These are phyloP conservation scores for Folsomia manolachei DNA, from an alignment of 2,888 invertebrate species.

Conservation along the genomic window DNA sequence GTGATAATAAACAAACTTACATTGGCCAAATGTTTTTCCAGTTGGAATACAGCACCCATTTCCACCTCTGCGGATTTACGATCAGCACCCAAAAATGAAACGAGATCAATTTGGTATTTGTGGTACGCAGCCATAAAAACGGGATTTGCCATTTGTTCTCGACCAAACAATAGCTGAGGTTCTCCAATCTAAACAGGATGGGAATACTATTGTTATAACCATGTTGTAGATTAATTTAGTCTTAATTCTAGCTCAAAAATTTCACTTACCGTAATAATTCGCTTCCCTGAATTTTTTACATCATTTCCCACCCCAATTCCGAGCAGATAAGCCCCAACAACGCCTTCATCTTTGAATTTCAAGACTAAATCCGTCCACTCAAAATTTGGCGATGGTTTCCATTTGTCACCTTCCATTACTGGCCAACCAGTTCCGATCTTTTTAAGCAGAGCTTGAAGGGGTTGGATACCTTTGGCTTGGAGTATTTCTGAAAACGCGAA, in stretches of 20 bases:
- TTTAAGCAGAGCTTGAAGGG: constrained; percentile 54
- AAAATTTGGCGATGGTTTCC: constrained; percentile 44
- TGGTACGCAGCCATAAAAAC: constrained; percentile 71
- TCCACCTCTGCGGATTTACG: constrained; percentile 65
- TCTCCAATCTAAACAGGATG: constrained; percentile 52
- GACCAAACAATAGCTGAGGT: constrained; percentile 53
- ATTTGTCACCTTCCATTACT: constrained; percentile 52
- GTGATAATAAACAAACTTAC: constrained; percentile 60
- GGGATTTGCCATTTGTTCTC: constrained; percentile 52
- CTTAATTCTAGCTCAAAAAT: no score
- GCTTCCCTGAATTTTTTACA: constrained; percentile 77
- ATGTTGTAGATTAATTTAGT: no score
- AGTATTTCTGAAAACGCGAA: constrained; percentile 53
- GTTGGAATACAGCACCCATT: constrained; percentile 74
- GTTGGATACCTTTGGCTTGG: constrained; percentile 54
- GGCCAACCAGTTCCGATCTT: constrained; percentile 57
- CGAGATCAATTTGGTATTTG: constrained; percentile 76
- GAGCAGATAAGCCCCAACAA: constrained; percentile 82
- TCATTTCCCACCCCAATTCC: constrained; percentile 85
- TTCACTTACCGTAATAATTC: constrained; percentile 74
- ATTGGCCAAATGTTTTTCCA: constrained; percentile 85
- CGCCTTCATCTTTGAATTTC: constrained; percentile 73
- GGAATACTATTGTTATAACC: no score
- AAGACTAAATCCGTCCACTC: constrained; percentile 77
- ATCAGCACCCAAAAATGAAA: constrained; percentile 78